Evolutionary conservation across 2,888 invertebrate species (phyloP).

Genomic region (Trachelus tabidus): DNA sequence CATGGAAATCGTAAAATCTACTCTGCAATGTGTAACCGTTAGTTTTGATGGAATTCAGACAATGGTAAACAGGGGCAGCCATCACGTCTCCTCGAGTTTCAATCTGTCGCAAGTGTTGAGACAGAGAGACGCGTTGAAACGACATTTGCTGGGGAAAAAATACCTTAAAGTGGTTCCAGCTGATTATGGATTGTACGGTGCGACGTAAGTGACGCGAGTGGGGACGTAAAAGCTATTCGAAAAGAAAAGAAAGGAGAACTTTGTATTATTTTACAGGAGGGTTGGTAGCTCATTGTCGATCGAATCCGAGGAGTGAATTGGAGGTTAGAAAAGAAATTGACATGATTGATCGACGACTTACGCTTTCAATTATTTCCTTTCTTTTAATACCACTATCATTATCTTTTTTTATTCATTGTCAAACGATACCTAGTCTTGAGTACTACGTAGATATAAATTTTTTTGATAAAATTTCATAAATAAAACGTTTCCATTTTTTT

Average conservation of each 20-base stretch:
- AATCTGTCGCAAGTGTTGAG: neutral
- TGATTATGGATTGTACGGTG: neutral
- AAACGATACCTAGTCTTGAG: no score
- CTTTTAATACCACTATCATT: neutral
- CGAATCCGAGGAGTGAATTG: neutral
- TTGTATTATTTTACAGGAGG: neutral
- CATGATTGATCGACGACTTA: neutral
- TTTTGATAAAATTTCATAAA: neutral
- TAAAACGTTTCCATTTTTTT: constrained; percentile 23
- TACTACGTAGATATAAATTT: neutral
- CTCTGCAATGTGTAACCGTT: neutral
- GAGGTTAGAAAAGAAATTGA: neutral
- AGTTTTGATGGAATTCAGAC: neutral
- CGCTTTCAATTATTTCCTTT: neutral
- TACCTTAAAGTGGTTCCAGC: neutral
- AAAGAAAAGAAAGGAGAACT: neutral
- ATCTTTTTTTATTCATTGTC: no score
- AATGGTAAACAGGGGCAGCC: neutral
- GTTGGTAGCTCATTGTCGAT: neutral
- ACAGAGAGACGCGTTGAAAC: neutral
- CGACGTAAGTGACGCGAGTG: neutral
- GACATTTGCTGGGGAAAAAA: neutral
- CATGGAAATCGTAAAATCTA: neutral
- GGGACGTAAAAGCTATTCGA: neutral
- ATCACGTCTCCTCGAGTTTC: neutral